phyloP scores from a whole-genome alignment of 2,888 invertebrate genomes.

The Plutella xylostella region DNA sequence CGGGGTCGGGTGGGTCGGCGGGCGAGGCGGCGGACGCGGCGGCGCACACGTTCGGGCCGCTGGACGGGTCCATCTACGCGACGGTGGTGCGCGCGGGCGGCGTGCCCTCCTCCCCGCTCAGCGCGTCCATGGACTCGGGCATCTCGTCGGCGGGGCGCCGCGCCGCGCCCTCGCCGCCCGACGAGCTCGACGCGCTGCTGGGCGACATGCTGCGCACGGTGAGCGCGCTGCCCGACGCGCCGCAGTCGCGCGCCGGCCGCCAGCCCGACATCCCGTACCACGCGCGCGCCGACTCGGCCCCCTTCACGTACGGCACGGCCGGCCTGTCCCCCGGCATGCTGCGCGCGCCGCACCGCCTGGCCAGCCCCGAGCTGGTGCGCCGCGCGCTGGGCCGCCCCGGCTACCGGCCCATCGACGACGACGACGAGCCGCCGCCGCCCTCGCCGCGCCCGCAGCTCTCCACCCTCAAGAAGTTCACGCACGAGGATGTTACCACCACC shows the following conservation, averaged over 20 bases:
- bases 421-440: conserved; percentile 44
- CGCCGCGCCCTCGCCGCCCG: conserved; percentile 64
- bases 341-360: conserved; percentile 78
- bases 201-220: conserved; percentile 90
- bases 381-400: conserved; percentile 70
- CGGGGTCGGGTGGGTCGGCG: conserved; percentile 55
- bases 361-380: conserved; percentile 86
- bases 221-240: conserved; percentile 80
- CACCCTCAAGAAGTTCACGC: conserved; percentile 46
- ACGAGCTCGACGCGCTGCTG: conserved; percentile 85
- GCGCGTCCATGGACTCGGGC: conserved; percentile 92
- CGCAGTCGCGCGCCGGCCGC: conserved; percentile 63
- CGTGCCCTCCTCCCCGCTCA: conserved; percentile 76
- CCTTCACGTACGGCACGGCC: conserved; percentile 88
- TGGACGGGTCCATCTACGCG: conserved; percentile 93
- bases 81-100: conserved; percentile 67
- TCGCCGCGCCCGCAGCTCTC: conserved; percentile 33
- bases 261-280: conserved; percentile 85
- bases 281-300: conserved; percentile 89
- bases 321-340: conserved; percentile 72
- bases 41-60: conserved; percentile 83
- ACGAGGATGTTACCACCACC: conserved; percentile 51
- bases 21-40: conserved; percentile 56
- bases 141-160: conserved; percentile 82
- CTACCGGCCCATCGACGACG: conserved; percentile 51